phyloP scores from a whole-genome alignment of 2,888 invertebrate species.

The Eurois occulta region DNA sequence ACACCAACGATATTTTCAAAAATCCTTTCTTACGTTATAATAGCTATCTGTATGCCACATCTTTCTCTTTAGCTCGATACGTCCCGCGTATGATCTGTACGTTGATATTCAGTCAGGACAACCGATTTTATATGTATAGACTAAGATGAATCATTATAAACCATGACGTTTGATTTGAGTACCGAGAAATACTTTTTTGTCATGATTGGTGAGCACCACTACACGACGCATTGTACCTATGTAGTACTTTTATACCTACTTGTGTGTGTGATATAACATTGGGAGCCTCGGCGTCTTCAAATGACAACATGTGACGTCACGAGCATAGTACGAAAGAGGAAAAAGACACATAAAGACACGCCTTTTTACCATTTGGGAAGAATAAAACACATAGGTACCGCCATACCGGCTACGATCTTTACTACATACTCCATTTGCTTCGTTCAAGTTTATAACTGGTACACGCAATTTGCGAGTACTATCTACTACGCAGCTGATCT shows the following conservation, averaged over 20 bases:
- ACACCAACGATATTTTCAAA: not conserved
- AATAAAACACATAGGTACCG: too few relatives aligned
- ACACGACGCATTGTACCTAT: not conserved
- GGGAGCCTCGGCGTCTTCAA: not conserved
- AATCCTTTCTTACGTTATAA: not conserved
- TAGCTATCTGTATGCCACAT: not conserved
- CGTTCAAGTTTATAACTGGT: too few relatives aligned
- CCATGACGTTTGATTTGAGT: not conserved
- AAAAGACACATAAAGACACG: not conserved
- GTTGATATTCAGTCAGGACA: not conserved
- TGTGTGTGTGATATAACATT: not conserved
- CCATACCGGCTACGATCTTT: too few relatives aligned
- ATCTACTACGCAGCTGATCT: too few relatives aligned
- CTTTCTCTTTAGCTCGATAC: not conserved
- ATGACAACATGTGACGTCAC: not conserved
- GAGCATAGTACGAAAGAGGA: not conserved
- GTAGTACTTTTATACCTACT: not conserved
- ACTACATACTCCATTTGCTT: too few relatives aligned
- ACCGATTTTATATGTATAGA: not conserved
- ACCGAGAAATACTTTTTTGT: conserved; percentile 1
- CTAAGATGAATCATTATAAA: conserved; percentile 25
- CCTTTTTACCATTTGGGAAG: not conserved
- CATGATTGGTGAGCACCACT: not conserved
- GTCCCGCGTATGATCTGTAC: not conserved
- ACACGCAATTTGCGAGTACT: too few relatives aligned